These are phyloP conservation scores for Astreopora myriophthalma DNA, from an alignment of 64 coral and sea anemone genomes.

Conservation along the genomic window DNA sequence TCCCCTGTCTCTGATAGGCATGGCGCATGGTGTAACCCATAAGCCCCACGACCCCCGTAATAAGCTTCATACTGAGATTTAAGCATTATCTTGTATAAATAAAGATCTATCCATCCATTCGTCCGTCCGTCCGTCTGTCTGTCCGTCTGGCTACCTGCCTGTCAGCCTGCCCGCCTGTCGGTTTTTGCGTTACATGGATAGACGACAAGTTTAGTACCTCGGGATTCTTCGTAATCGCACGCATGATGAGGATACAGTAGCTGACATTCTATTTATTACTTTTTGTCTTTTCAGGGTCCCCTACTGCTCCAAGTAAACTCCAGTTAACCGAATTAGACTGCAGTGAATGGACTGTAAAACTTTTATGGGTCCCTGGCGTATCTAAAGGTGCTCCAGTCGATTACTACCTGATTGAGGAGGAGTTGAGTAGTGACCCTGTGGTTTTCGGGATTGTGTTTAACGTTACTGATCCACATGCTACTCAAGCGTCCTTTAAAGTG, in stretches of 20 bases:
- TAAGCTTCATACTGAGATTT: no score
- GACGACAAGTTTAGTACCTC: no score
- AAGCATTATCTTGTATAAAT: no score
- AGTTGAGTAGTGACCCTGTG: slow-evolving; percentile 46
- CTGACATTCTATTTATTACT: neutral
- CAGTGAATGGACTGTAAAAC: neutral
- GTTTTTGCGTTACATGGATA: no score
- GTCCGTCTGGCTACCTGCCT: no score
- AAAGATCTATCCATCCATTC: no score
- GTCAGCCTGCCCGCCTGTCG: no score
- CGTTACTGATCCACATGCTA: slow-evolving; percentile 49
- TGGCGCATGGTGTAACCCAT: no score
- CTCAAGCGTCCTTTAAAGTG: slow-evolving; percentile 10
- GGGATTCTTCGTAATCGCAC: no score
- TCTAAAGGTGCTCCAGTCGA: slow-evolving; percentile 55
- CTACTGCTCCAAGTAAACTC: slow-evolving; percentile 69
- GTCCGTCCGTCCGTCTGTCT: no score
- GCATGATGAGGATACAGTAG: neutral
- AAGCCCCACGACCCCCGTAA: no score
- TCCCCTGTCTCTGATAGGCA: no score
- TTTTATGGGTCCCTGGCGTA: slow-evolving; percentile 47
- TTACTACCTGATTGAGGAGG: slow-evolving; percentile 74
- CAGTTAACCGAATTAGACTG: slow-evolving; percentile 40
- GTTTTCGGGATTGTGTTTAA: slow-evolving; percentile 38
- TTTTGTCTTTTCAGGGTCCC: slow-evolving; percentile 45